A percentile compares a stretch with the other conserved stretches of the same genome.
Conservation (phyloP, 2,113 vertebrate species). For the Cyanoramphus novaezelandiae region DNA sequence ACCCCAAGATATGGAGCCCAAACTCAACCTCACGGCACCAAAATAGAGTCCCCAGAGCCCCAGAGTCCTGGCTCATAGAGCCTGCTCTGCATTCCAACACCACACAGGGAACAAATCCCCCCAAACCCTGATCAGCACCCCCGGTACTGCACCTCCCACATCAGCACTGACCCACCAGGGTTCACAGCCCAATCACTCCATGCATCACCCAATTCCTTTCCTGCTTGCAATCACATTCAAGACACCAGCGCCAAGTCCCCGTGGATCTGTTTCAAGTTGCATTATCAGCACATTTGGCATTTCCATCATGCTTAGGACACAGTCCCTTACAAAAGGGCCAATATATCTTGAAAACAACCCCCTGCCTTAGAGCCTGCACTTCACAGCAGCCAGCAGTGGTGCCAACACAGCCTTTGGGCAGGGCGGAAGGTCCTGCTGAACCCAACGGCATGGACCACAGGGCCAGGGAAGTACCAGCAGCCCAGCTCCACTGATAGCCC, state of each 20-base stretch:
- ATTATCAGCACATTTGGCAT: constrained; percentile 47
- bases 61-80: background rate
- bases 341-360: background rate
- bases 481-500: background rate
- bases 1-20: background rate
- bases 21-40: fast-evolving
- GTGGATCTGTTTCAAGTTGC: background rate
- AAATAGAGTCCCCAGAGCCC: background rate
- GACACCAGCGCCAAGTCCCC: background rate
- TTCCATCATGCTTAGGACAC: constrained; percentile 22
- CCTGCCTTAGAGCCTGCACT: background rate
- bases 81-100: fast-evolving
- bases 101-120: background rate
- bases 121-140: background rate
- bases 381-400: background rate
- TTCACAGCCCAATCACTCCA: background rate
- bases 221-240: background rate
- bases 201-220: background rate
- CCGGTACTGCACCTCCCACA: background rate
- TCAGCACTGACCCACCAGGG: background rate
- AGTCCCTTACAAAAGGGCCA: background rate
- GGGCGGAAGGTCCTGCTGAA: background rate
- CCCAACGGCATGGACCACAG: fast-evolving
- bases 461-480: background rate
- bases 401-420: background rate